Evolutionary conservation across 2,113 vertebrate genomes (phyloP).

Genomic region (Scalopus aquaticus): DNA sequence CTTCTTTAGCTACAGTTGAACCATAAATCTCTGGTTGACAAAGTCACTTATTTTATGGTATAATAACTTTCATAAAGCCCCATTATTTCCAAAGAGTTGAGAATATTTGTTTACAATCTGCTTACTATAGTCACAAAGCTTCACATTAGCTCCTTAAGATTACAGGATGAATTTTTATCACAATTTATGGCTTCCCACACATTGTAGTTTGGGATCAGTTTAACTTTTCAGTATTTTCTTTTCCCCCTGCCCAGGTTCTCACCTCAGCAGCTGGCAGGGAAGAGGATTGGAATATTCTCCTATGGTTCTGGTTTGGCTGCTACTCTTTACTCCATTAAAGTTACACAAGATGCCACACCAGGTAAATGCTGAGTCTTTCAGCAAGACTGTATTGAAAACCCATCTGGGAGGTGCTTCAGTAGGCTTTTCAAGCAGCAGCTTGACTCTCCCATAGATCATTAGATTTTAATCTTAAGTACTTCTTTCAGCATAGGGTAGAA

Average conservation of each 20-base stretch:
- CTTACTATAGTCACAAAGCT: neutral
- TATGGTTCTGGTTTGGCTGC: conserved; percentile 99
- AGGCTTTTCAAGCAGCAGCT: neutral
- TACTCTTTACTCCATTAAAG: conserved; percentile 93
- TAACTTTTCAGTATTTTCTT: neutral
- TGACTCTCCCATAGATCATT: neutral
- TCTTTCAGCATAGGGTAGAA: neutral
- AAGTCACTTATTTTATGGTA: neutral
- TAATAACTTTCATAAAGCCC: neutral
- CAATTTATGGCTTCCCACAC: neutral
- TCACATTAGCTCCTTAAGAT: neutral
- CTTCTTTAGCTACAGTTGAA: conserved; percentile 6
- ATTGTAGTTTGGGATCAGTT: neutral
- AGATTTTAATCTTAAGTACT: neutral
- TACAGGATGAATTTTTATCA: neutral
- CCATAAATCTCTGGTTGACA: neutral
- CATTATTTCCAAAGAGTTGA: neutral
- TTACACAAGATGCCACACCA: conserved; percentile 96
- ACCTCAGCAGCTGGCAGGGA: conserved; percentile 91
- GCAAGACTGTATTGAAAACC: neutral
- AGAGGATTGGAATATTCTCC: conserved; percentile 95
- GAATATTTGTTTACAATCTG: neutral
- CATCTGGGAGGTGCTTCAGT: neutral
- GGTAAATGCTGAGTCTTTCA: conserved; percentile 81
- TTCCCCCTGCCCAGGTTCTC: conserved; percentile 84